Evolutionary conservation across 2,797 vertebrate genomes (phyloP).

Genomic region (Hemibagrus guttatus): DNA sequence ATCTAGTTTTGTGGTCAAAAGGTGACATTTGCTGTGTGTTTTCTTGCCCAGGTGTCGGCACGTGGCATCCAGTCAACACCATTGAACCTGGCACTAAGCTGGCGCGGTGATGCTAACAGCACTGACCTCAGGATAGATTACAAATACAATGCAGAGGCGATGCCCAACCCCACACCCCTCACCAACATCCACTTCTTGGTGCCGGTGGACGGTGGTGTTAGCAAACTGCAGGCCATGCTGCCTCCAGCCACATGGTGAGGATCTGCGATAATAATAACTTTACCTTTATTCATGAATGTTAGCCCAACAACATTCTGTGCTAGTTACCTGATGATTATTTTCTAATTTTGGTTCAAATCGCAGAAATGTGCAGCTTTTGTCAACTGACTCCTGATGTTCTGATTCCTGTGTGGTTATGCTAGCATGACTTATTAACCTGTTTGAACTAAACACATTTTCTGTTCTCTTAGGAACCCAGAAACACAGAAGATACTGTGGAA

Average conservation of each 20-base stretch:
- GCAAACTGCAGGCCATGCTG: conserved; percentile 91
- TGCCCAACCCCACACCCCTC: conserved; percentile 86
- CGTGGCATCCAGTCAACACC: conserved; percentile 96
- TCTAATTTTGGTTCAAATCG: background rate
- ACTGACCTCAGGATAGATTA: conserved; percentile 97
- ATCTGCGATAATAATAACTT: background rate
- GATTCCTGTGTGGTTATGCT: too few relatives aligned
- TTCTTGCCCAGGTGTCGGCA: conserved; percentile 83
- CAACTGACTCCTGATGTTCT: background rate
- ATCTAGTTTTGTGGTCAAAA: background rate
- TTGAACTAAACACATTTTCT: background rate
- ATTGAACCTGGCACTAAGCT: conserved; percentile 93
- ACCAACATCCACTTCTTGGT: conserved; percentile 93
- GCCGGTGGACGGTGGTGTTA: conserved; percentile 88
- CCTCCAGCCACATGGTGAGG: conserved; percentile 91
- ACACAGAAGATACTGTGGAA: conserved; percentile 97
- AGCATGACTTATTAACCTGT: background rate
- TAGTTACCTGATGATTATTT: background rate
- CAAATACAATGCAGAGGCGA: conserved; percentile 93
- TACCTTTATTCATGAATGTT: background rate
- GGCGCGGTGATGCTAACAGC: conserved; percentile 87
- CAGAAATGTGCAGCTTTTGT: background rate
- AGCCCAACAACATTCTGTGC: background rate
- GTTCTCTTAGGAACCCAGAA: conserved; percentile 83
- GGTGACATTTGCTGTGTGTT: conserved; percentile 8